These are phyloP conservation scores for Lytechinus pictus DNA, from an alignment of 35 echinoderm and acorn worm genomes.

Conservation along the genomic window DNA sequence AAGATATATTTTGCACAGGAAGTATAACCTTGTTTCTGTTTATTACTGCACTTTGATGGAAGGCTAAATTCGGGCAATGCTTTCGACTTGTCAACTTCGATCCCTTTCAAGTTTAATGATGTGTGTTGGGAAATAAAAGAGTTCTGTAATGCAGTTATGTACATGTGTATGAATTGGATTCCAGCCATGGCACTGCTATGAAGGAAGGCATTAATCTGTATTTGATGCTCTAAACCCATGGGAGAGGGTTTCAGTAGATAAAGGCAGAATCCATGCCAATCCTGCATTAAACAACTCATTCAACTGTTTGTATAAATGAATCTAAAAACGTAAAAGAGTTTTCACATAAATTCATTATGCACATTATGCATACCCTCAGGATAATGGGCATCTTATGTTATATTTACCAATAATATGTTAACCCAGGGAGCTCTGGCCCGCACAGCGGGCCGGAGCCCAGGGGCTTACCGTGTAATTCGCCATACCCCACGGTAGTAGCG, in stretches of 20 bases:
- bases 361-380: too few species aligned
- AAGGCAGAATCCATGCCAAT: too few species aligned
- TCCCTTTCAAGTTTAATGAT: neutral
- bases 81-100: neutral
- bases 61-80: neutral
- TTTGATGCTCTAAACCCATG: neutral
- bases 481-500: too few species aligned
- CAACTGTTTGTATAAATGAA: too few species aligned
- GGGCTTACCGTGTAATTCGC: too few species aligned
- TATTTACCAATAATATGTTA: too few species aligned
- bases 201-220: neutral
- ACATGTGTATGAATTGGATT: neutral
- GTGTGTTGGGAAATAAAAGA: neutral
- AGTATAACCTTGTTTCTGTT: slow-evolving; percentile 19
- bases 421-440: too few species aligned
- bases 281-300: too few species aligned
- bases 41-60: neutral
- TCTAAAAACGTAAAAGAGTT: too few species aligned
- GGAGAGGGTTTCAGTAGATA: neutral
- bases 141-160: neutral
- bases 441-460: too few species aligned
- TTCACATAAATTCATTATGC: too few species aligned
- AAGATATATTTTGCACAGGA: neutral
- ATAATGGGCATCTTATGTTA: too few species aligned
- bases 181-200: neutral